Evolutionary conservation across 1,140 invertebrate genomes (phyloP), one percentile per base, ranked within the genome.

Genomic region (Euglossa dilemma): DNA sequence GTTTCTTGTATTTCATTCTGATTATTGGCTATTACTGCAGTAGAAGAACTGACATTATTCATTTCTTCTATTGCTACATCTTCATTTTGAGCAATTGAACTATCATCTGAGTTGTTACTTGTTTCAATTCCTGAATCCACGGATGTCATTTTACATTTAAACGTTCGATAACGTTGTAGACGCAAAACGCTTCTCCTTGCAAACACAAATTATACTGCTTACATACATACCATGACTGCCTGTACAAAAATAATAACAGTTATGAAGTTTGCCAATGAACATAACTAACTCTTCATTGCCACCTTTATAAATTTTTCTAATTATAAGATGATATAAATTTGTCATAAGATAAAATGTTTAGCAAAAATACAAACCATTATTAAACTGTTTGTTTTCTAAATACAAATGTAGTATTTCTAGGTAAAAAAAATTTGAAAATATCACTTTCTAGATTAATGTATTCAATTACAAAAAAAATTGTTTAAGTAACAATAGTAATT

Each of bases 101-200:
- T 95, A 91, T 96, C 95, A 92, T 96, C 95, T 90, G 96, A 96
- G 90, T 96, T 95, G 89, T 95, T 96, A 72, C 95, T 95, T 57
- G 95, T 96, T 83, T 96, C 96, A 6, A 96, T 95, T 74, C 96
- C 96, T 16, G 96, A 96, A 92, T 96, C 96, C 63, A 93, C 86
- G 18, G 93, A 93, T 50, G 93, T 92, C 93, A 94, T 94, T 87
- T 84, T 85, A 12, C 1, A 85, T 64, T 57, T 43, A 70, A 70
- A 81, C 20, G 64, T 63, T 63, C 43, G 4, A 16, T 6, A 43
- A 70, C 50, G 81, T 71, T 36, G 69, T n/a, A 45, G 6, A 54
- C 47, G 52, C 6, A 36, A 52, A 6, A 64, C 11, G 20, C 0
- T 66, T 6, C 16, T 50, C 63, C 6, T 56, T 20, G 2, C 9